phyloP scores from a whole-genome alignment of 2,888 invertebrate genomes.

The Xiphydria camelus region DNA sequence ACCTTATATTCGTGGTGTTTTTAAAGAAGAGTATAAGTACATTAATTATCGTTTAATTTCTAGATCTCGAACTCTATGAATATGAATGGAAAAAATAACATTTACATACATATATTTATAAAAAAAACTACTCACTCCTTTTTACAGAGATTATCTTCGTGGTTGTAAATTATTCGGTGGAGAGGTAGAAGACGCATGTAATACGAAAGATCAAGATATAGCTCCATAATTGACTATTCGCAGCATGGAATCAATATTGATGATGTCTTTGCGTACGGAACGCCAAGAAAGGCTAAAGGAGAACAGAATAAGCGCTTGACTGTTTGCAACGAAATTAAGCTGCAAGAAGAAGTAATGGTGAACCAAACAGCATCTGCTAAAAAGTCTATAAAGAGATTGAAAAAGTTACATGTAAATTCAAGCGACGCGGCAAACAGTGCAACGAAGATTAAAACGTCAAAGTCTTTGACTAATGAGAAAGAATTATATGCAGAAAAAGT shows the following conservation, averaged over 20 bases:
- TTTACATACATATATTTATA: neutral
- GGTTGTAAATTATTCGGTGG: conserved; percentile 29
- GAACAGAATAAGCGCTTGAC: too few relatives aligned
- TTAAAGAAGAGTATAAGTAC: conserved; percentile 60
- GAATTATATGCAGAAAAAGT: too few relatives aligned
- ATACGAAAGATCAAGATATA: neutral
- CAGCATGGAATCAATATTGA: too few relatives aligned
- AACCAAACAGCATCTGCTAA: too few relatives aligned
- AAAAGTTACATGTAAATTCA: neutral
- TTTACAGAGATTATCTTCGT: conserved; percentile 35
- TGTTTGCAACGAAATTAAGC: neutral
- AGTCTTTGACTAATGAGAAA: too few relatives aligned
- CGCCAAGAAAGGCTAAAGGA: too few relatives aligned
- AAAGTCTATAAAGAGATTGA: neutral
- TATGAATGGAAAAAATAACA: neutral
- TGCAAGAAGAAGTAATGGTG: neutral
- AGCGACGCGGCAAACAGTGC: too few relatives aligned
- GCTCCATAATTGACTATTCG: too few relatives aligned
- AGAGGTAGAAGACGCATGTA: conserved; percentile 4
- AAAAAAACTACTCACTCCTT: neutral
- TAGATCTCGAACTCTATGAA: too few relatives aligned
- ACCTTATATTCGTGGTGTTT: conserved; percentile 68
- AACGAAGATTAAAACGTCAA: too few relatives aligned
- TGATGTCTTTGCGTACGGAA: too few relatives aligned
- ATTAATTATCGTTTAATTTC: neutral